Conservation (phyloP, 2,888 invertebrate species). For the Achlya flavicornis region DNA sequence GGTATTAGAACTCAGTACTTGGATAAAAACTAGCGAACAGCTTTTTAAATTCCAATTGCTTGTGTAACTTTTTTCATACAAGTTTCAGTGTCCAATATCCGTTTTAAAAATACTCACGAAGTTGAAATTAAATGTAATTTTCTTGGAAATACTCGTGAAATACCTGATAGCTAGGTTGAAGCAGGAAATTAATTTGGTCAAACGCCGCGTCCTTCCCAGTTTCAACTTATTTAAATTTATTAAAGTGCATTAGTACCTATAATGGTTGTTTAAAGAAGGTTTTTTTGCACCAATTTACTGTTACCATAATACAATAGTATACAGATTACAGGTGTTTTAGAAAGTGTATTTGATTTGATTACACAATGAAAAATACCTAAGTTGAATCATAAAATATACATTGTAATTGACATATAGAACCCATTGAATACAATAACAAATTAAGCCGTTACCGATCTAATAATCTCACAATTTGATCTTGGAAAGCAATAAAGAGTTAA, state of each 20-base stretch:
- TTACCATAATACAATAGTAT: background rate
- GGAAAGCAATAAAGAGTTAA: constrained; percentile 35
- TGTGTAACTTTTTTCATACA: constrained; percentile 26
- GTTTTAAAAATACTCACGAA: constrained; percentile 20
- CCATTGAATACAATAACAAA: constrained; percentile 4
- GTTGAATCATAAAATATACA: too few species aligned
- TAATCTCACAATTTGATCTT: constrained; percentile 27
- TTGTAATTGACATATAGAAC: too few species aligned
- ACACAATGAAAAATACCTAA: background rate
- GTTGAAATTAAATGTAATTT: constrained; percentile 36
- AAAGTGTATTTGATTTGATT: background rate
- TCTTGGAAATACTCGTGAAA: constrained; percentile 26
- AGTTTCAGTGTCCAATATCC: constrained; percentile 21
- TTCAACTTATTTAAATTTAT: background rate
- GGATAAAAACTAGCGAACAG: constrained; percentile 12
- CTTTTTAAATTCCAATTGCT: constrained; percentile 33
- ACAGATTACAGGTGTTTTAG: too few species aligned
- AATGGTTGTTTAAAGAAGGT: background rate
- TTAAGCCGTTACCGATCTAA: background rate
- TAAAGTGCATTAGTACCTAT: background rate
- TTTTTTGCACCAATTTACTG: background rate
- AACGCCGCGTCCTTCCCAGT: constrained; percentile 19
- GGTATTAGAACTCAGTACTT: background rate
- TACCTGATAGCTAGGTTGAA: background rate
- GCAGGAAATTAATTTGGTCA: constrained; percentile 43